Conservation (phyloP, 2,797 vertebrate genomes). For the Oreortyx pictus region DNA sequence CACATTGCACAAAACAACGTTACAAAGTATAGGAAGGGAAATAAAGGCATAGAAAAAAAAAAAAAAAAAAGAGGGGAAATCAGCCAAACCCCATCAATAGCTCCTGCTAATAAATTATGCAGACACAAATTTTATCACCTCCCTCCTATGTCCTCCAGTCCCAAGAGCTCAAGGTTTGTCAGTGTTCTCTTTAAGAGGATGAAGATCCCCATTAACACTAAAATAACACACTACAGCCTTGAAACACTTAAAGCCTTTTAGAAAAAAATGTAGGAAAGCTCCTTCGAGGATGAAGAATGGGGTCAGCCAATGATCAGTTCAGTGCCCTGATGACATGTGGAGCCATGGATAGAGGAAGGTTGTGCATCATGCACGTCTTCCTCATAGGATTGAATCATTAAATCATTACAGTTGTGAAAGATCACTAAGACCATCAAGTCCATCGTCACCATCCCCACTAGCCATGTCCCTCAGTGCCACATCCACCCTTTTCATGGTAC, state of each 20-base stretch:
- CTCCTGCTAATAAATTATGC: neutral
- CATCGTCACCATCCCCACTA: too few relatives aligned
- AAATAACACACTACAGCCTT: rapidly evolving
- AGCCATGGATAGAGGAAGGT: rapidly evolving
- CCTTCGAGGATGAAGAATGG: rapidly evolving
- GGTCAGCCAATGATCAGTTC: neutral
- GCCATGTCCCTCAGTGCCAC: too few relatives aligned
- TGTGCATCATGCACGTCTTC: rapidly evolving
- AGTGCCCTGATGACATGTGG: rapidly evolving
- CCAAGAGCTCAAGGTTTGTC: neutral
- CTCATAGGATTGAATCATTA: too few relatives aligned
- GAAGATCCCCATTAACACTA: rapidly evolving
- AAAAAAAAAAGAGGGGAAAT: neutral
- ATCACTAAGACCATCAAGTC: too few relatives aligned
- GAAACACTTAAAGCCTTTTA: neutral
- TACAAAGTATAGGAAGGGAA: neutral
- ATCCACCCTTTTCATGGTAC: rapidly evolving
- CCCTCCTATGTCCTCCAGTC: rapidly evolving
- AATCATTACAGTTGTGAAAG: too few relatives aligned
- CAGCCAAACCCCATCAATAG: neutral
- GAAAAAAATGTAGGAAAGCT: neutral
- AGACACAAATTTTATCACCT: neutral
- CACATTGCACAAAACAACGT: neutral
- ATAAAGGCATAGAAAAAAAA: neutral
- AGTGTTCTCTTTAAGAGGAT: neutral